A percentile compares a stretch with the other conserved stretches of the same genome.
phyloP scores from a whole-genome alignment of 1,140 invertebrate genomes.

The Cheumatopsyche charites region DNA sequence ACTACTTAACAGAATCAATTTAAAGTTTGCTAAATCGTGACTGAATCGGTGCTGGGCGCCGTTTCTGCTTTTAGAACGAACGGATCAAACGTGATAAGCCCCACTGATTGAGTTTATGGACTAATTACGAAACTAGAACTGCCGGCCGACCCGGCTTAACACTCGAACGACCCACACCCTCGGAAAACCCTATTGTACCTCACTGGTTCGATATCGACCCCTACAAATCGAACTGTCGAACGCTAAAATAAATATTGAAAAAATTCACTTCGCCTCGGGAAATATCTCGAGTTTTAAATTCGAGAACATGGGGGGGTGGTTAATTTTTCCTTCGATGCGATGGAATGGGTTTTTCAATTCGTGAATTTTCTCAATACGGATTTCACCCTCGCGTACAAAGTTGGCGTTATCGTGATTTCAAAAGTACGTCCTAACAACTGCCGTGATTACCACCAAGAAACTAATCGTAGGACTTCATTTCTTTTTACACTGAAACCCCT shows the following conservation, averaged over 20 bases:
- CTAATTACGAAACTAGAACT: conserved; percentile 45
- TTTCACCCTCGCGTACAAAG: conserved; percentile 21
- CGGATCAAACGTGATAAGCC: conserved; percentile 44
- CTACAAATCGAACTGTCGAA: not conserved
- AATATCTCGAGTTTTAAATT: not conserved
- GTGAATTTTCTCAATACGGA: not conserved
- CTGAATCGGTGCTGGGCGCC: conserved; percentile 32
- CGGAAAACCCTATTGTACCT: not conserved
- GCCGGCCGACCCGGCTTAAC: conserved; percentile 25
- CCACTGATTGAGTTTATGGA: conserved; percentile 41
- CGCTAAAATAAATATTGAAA: not conserved
- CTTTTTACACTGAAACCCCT: not conserved
- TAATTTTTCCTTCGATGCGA: no score
- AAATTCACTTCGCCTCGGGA: not conserved
- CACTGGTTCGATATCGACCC: not conserved
- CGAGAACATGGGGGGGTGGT: not conserved
- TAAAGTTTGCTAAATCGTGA: conserved; percentile 47
- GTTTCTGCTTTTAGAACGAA: conserved; percentile 37
- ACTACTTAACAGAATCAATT: conserved; percentile 48
- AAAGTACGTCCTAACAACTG: conserved; percentile 33
- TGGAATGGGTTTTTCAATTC: no score
- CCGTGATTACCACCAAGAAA: conserved; percentile 36
- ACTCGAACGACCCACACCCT: conserved; percentile 5
- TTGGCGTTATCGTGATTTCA: conserved; percentile 37
- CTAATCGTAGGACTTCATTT: conserved; percentile 28